Conservation (phyloP, 2,888 invertebrate genomes). For the Galeruca laticollis region DNA sequence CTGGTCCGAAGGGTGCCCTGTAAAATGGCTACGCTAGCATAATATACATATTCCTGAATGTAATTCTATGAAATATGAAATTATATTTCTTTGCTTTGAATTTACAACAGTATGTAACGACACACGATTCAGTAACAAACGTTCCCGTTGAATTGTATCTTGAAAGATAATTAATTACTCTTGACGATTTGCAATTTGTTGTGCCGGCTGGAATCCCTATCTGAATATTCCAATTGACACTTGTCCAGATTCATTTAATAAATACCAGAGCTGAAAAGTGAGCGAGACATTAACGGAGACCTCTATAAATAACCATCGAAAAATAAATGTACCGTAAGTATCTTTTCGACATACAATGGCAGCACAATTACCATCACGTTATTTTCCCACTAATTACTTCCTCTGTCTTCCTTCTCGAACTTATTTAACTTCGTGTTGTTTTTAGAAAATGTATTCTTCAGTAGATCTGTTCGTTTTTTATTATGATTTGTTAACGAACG, state of each 20-base stretch:
- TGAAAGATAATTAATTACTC: conserved; percentile 1
- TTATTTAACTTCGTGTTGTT: neutral
- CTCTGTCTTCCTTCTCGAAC: neutral
- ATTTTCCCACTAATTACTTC: conserved; percentile 6
- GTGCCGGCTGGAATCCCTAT: neutral
- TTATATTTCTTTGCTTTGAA: neutral
- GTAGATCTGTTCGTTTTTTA: neutral
- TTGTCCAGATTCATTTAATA: conserved; percentile 2
- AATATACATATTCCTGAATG: too few relatives aligned
- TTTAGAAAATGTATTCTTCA: neutral
- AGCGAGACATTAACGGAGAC: neutral
- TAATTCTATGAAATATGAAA: too few relatives aligned
- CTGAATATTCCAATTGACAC: conserved; percentile 1
- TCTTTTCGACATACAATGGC: neutral
- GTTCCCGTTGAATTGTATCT: neutral
- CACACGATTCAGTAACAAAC: neutral
- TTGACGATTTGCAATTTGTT: neutral
- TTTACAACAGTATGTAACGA: neutral
- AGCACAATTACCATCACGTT: neutral
- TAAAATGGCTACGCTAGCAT: too few relatives aligned
- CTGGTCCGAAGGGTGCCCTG: too few relatives aligned
- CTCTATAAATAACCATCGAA: neutral
- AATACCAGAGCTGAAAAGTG: neutral
- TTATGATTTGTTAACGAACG: conserved; percentile 4
- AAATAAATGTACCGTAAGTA: neutral